Conservation (phyloP, 1,140 invertebrate species). For the Drosophila mauritiana region DNA sequence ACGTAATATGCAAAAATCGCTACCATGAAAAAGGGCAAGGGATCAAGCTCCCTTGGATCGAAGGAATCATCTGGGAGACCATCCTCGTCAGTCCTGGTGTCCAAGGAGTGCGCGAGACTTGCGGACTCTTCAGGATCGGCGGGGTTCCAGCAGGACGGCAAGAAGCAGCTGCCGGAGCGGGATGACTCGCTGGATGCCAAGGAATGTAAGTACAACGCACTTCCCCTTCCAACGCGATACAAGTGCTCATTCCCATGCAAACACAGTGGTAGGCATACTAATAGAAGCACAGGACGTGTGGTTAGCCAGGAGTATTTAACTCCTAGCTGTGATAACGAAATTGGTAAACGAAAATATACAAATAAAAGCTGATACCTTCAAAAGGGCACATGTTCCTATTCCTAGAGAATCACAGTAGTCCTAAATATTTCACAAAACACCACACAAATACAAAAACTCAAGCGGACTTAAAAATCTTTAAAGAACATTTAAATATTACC, state of each 20-base stretch:
- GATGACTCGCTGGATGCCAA: slow-evolving; percentile 9
- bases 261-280: background rate
- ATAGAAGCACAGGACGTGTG: background rate
- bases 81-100: background rate
- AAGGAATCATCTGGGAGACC: background rate
- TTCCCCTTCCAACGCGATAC: slow-evolving; percentile 1
- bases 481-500: too few species aligned
- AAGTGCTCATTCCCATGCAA: slow-evolving; percentile 22
- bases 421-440: too few species aligned
- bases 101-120: background rate
- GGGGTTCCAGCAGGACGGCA: background rate
- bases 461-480: too few species aligned
- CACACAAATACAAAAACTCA: too few species aligned
- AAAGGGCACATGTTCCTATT: too few species aligned
- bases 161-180: background rate
- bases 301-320: too few species aligned
- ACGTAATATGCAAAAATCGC: slow-evolving; percentile 3
- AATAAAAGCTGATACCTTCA: too few species aligned
- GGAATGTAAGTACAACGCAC: slow-evolving; percentile 27
- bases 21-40: slow-evolving; percentile 5
- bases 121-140: background rate
- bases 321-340: too few species aligned
- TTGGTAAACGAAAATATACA: too few species aligned
- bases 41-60: slow-evolving; percentile 4
- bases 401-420: too few species aligned